Conservation (phyloP, 2,113 vertebrate genomes). For the Pedionomus torquatus region DNA sequence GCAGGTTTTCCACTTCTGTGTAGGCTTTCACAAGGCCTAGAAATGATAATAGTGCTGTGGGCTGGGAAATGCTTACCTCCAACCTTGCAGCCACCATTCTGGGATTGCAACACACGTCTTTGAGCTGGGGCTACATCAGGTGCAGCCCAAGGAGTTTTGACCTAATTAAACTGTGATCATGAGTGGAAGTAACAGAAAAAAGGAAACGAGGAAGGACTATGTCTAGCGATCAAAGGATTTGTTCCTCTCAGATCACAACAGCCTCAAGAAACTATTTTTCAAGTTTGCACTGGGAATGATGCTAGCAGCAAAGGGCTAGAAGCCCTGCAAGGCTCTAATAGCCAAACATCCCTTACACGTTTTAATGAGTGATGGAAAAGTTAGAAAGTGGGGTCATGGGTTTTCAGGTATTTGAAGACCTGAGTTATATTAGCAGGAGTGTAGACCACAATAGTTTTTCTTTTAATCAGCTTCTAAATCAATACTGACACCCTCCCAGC, state of each 20-base stretch:
- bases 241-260: neutral
- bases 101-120: neutral
- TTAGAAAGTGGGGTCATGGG: neutral
- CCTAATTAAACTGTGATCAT: neutral
- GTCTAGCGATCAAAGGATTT: neutral
- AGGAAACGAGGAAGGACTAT: neutral
- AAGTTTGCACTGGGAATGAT: neutral
- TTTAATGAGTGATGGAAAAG: neutral
- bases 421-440: neutral
- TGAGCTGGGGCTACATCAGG: fast-evolving
- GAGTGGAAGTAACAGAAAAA: neutral
- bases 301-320: neutral
- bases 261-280: neutral
- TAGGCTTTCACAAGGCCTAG: neutral
- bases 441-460: neutral
- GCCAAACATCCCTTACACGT: neutral
- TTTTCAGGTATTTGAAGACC: neutral
- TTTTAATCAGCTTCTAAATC: neutral
- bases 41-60: fast-evolving
- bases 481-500: neutral
- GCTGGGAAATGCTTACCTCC: neutral
- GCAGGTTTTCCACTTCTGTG: neutral
- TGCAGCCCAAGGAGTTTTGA: neutral
- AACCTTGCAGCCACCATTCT: fast-evolving
- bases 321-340: neutral